A percentile compares a stretch with the other conserved stretches of the same genome.
These are phyloP conservation scores for Cheilosia grossa DNA, from an alignment of 2,888 invertebrate genomes.

Conservation along the genomic window DNA sequence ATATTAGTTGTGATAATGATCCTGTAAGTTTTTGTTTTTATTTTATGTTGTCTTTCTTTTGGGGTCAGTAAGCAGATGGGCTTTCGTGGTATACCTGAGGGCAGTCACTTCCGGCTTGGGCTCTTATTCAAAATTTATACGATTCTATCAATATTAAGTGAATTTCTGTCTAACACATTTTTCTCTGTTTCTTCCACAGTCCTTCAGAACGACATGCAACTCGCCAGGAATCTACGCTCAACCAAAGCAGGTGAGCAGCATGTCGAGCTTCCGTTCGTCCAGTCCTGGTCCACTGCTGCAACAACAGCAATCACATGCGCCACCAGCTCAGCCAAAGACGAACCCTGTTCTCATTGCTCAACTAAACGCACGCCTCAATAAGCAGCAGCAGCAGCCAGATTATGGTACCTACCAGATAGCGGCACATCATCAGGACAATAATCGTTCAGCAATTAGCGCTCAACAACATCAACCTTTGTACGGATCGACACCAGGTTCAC, in stretches of 20 bases:
- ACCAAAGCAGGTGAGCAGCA: conserved; percentile 82
- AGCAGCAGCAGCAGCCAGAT: conserved; percentile 77
- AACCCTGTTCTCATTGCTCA: conserved; percentile 83
- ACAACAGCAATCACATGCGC: conserved; percentile 76
- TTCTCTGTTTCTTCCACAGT: conserved; percentile 77
- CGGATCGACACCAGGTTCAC: conserved; percentile 78
- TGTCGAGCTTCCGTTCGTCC: conserved; percentile 82
- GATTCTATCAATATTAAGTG: neutral
- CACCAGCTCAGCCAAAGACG: conserved; percentile 82
- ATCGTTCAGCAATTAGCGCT: conserved; percentile 76
- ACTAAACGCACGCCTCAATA: conserved; percentile 82
- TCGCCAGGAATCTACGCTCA: conserved; percentile 83
- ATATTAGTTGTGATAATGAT: conserved; percentile 72
- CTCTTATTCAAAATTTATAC: neutral
- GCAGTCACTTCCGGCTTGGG: conserved; percentile 18
- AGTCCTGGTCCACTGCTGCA: conserved; percentile 81
- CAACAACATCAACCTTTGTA: conserved; percentile 77
- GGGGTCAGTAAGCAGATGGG: conserved; percentile 4
- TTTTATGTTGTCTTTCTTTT: conserved; percentile 3
- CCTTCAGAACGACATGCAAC: conserved; percentile 81
- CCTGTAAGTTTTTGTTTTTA: conserved; percentile 68
- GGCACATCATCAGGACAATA: conserved; percentile 69
- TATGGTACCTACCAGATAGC: conserved; percentile 68
- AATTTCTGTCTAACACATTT: neutral
- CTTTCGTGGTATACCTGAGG: conserved; percentile 20